Base-by-base conservation (phyloP, 1,140 invertebrate species). In the Calosoma granatense region DNA sequence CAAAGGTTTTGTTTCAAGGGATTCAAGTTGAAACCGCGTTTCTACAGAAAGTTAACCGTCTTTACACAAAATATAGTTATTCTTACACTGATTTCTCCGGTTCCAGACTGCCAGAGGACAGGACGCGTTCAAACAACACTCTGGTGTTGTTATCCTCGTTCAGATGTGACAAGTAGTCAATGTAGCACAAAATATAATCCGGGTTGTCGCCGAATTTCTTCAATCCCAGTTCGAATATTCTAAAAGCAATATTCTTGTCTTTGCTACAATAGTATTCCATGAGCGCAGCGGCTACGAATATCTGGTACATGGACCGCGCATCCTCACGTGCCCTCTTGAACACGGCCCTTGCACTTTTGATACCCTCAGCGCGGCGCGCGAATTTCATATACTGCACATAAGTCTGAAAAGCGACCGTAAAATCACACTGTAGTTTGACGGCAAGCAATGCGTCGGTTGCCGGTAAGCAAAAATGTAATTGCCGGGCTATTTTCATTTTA, bases 191-290 rank as follows among this genome's bases (percentile, higher is more conserved):
- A 56, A 97, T 87, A 69, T 97, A 99, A 65, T 98, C 93, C 0
- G 94, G 88, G 70, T 92, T 90, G 65, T 93, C 87, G 0, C 86
- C 88, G 74, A 94, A 98, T 71, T 96, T 97, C 73, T 99, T 99
- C 14, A 99, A 75, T 0, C 96, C 97, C 19, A 99, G 76, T 74
- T 99, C 96, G 74, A 99, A 99, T 64, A 99, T 98, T 62, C 94
- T 84, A 69, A 98, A 95, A 0, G 97, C 96, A 55, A 99, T 93
- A 70, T 94, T 94, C 74, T 97, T 96, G 73, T 99, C 96, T 79
- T 99, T 99, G 54, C 91, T 97, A 70, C 95, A 98, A 69, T 98
- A 98, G 73, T 99, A 99, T 76, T 99, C 97, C 94, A 99, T 98
- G 0, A 98, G 76, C 0, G 96, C 94, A 14, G 96, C 95, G 1